Conservation (phyloP, 1,140 invertebrate genomes). For the Trypoxylus dichotomus region DNA sequence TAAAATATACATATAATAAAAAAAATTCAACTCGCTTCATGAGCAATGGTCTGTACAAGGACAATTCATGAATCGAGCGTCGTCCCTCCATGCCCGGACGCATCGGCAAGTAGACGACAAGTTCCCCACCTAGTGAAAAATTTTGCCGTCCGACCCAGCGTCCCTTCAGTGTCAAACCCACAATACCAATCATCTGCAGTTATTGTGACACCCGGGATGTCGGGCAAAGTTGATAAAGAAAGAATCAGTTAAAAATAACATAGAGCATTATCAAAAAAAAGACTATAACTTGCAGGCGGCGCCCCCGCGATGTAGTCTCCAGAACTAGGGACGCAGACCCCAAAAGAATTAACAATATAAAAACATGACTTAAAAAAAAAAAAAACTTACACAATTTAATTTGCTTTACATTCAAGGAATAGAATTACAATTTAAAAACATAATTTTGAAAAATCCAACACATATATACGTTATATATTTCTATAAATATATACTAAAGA, state of each 20-base stretch:
- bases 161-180: slow-evolving; percentile 45
- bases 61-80: slow-evolving; percentile 48
- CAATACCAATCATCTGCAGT: slow-evolving; percentile 31
- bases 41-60: slow-evolving; percentile 42
- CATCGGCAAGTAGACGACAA: slow-evolving; percentile 32
- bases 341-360: slow-evolving; percentile 31
- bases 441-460: slow-evolving; percentile 46
- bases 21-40: slow-evolving; percentile 58
- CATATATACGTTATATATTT: slow-evolving; percentile 30
- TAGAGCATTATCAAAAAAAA: slow-evolving; percentile 28
- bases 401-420: slow-evolving; percentile 43
- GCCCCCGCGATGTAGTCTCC: slow-evolving; percentile 58
- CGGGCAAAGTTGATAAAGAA: slow-evolving; percentile 27
- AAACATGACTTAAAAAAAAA: slow-evolving; percentile 32
- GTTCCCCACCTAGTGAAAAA: slow-evolving; percentile 49
- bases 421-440: slow-evolving; percentile 39
- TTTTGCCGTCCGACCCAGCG: slow-evolving; percentile 26
- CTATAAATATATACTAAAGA: slow-evolving; percentile 35
- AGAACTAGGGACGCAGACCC: slow-evolving; percentile 54
- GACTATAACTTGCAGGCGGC: slow-evolving; percentile 36
- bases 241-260: slow-evolving; percentile 33
- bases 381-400: slow-evolving; percentile 43
- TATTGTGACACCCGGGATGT: slow-evolving; percentile 30
- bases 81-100: slow-evolving; percentile 49
- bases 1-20: slow-evolving; percentile 76